Evolutionary conservation across 2,888 invertebrate species (phyloP).

Genomic region (Myopa tessellatipennis): DNA sequence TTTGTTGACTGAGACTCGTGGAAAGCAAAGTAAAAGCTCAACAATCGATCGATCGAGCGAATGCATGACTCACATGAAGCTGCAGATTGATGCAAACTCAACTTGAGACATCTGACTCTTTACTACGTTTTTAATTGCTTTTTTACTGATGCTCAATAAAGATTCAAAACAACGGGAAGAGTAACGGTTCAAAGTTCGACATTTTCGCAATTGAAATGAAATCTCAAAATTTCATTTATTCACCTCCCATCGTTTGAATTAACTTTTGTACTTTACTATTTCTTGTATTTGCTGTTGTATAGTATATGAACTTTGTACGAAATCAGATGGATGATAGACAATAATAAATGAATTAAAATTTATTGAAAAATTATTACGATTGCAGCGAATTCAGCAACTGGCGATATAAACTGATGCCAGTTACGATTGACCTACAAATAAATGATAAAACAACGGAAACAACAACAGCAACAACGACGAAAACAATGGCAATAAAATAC

Average conservation of each 20-base stretch:
- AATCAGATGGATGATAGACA: too few species aligned
- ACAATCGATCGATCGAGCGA: too few species aligned
- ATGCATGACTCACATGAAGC: too few species aligned
- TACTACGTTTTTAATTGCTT: too few species aligned
- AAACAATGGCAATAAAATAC: background rate
- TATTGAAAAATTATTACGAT: background rate
- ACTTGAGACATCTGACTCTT: too few species aligned
- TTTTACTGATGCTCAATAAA: too few species aligned
- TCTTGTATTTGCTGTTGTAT: too few species aligned
- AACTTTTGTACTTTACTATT: background rate
- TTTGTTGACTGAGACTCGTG: too few species aligned
- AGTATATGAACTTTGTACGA: background rate
- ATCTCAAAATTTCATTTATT: constrained; percentile 5
- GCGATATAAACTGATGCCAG: background rate
- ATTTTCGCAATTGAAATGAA: background rate
- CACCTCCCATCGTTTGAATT: background rate
- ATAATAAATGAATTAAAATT: background rate
- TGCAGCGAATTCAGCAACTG: background rate
- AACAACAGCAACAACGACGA: background rate
- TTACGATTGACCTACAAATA: constrained; percentile 17
- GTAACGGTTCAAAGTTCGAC: too few species aligned
- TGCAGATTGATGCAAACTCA: too few species aligned
- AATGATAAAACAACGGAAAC: background rate
- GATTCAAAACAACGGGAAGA: too few species aligned
- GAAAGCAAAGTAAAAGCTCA: too few species aligned